These are phyloP conservation scores for Drosophila leontia DNA, from an alignment of 1,140 invertebrate genomes.

Conservation along the genomic window DNA sequence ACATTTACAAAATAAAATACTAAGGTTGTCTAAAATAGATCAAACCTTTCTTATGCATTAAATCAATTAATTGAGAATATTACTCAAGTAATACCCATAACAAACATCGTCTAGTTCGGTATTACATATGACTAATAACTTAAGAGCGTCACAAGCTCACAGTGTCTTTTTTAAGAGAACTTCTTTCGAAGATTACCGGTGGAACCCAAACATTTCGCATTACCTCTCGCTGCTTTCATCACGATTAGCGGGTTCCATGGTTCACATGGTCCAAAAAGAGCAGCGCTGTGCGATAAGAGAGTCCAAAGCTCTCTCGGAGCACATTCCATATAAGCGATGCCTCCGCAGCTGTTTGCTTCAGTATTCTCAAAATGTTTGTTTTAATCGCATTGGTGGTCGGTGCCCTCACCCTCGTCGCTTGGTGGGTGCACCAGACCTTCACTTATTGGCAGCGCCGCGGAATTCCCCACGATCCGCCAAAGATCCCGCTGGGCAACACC, in stretches of 20 bases:
- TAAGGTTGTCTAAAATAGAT: background rate
- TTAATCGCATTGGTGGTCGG: slow-evolving; percentile 18
- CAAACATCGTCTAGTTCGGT: background rate
- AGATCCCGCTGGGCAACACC: slow-evolving; percentile 69
- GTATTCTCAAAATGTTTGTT: slow-evolving; percentile 19
- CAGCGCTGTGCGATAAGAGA: background rate
- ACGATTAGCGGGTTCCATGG: background rate
- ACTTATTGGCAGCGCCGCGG: slow-evolving; percentile 82
- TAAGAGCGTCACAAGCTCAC: background rate
- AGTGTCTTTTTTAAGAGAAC: background rate
- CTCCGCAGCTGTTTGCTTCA: background rate
- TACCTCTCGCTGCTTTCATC: slow-evolving; percentile 1
- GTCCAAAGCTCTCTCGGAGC: slow-evolving; percentile 27
- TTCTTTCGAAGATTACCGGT: background rate
- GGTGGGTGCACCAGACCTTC: slow-evolving; percentile 24
- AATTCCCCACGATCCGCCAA: slow-evolving; percentile 79
- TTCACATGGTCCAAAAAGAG: background rate
- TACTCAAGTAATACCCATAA: background rate
- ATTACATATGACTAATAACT: background rate
- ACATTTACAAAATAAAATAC: background rate
- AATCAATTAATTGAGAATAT: background rate
- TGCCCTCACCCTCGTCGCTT: slow-evolving; percentile 13
- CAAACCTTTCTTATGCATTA: background rate
- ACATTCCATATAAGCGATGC: background rate
- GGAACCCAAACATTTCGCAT: background rate